Conservation (phyloP, 2,797 vertebrate species). For the Limosa lapponica region DNA sequence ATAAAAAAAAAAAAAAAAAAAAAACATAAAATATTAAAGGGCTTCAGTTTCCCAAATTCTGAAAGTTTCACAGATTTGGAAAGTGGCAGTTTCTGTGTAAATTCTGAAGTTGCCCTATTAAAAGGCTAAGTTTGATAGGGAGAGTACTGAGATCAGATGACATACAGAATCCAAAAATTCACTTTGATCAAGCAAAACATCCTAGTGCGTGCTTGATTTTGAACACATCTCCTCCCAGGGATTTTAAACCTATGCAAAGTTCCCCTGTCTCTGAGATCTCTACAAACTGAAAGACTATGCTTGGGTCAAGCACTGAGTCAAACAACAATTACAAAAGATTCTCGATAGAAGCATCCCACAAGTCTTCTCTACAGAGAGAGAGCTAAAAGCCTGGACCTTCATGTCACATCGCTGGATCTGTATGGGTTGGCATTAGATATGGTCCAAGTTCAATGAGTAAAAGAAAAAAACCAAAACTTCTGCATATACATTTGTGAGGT, state of each 20-base stretch:
- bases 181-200: neutral
- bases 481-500: neutral
- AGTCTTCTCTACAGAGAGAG: neutral
- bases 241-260: neutral
- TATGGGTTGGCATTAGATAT: neutral
- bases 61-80: neutral
- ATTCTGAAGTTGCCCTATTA: neutral
- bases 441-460: accelerated
- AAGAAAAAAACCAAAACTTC: neutral
- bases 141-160: neutral
- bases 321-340: neutral
- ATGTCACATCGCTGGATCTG: neutral
- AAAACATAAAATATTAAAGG: neutral
- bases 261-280: neutral
- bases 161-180: neutral
- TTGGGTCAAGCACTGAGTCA: neutral
- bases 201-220: neutral
- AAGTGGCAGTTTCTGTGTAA: neutral
- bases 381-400: neutral
- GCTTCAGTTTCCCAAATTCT: neutral
- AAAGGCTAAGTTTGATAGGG: neutral
- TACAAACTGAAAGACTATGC: neutral
- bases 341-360: neutral
- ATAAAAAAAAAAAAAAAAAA: too few relatives aligned
- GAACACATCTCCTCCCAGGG: neutral